phyloP scores from a whole-genome alignment of 1,140 invertebrate genomes.

The Platyura marginata region DNA sequence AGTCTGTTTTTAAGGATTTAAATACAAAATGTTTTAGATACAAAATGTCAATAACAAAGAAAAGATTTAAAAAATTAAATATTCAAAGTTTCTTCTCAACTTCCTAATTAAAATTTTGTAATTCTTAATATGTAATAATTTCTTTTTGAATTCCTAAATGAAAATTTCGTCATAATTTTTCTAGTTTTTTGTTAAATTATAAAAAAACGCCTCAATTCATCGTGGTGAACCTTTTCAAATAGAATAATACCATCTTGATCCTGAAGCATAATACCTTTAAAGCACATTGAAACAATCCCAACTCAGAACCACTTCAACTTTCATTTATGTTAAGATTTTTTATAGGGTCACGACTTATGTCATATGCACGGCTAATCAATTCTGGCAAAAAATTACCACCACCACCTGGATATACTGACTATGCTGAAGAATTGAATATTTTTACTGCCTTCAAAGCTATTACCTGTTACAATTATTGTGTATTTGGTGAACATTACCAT shows the following conservation, averaged over 20 bases:
- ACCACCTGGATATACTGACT: constrained; percentile 17
- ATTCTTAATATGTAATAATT: too few relatives aligned
- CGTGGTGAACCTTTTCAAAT: neutral
- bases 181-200: too few relatives aligned
- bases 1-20: too few relatives aligned
- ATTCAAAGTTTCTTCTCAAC: too few relatives aligned
- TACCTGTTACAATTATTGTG: constrained; percentile 20
- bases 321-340: neutral
- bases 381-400: constrained; percentile 15
- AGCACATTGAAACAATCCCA: neutral
- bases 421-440: constrained; percentile 14
- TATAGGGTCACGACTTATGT: constrained; percentile 16
- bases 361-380: constrained; percentile 14
- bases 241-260: neutral
- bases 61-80: too few relatives aligned
- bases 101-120: too few relatives aligned
- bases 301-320: neutral
- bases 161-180: too few relatives aligned
- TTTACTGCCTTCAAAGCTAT: constrained; percentile 19
- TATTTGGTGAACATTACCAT: constrained; percentile 18
- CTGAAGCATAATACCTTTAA: neutral
- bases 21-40: too few relatives aligned
- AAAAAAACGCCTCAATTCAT: too few relatives aligned
- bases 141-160: too few relatives aligned
- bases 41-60: too few relatives aligned